These are phyloP conservation scores for Centroberyx gerrardi DNA, from an alignment of 2,797 vertebrate species.

Conservation along the genomic window DNA sequence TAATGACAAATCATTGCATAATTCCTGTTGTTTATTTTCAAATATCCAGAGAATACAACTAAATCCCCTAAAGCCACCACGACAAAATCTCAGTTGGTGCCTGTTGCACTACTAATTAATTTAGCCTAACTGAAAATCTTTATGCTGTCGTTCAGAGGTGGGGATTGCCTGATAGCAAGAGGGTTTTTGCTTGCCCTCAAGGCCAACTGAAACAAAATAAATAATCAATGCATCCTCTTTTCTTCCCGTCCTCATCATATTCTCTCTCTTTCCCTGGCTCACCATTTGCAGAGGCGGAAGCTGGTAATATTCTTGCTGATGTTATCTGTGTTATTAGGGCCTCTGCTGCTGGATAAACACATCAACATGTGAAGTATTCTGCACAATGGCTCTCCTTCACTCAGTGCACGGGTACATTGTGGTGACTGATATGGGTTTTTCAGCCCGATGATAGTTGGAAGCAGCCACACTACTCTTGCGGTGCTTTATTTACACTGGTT, in stretches of 20 bases:
- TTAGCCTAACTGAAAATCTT: conserved; percentile 43
- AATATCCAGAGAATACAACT: conserved; percentile 11
- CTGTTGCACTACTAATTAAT: conserved; percentile 46
- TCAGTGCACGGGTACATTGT: conserved; percentile 1
- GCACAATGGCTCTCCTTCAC: conserved; percentile 20
- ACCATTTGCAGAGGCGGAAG: conserved; percentile 51
- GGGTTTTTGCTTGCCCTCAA: conserved; percentile 19
- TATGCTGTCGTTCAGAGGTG: conserved; percentile 51
- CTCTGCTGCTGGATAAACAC: conserved; percentile 61
- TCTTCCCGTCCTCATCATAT: conserved; percentile 30
- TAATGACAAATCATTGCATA: conserved; percentile 1
- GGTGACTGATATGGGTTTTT: conserved; percentile 34
- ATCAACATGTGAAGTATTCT: conserved; percentile 41
- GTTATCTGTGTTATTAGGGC: conserved; percentile 66
- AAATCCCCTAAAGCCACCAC: conserved; percentile 13
- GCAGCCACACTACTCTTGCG: conserved; percentile 5
- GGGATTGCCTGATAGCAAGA: conserved; percentile 55
- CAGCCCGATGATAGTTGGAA: conserved; percentile 20
- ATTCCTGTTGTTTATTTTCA: conserved; percentile 18
- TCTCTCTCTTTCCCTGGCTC: conserved; percentile 35
- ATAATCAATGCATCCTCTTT: conserved; percentile 31
- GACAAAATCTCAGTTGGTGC: conserved; percentile 14
- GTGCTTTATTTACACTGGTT: neutral
- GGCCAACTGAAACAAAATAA: conserved; percentile 64
- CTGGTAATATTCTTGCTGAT: conserved; percentile 67